phyloP scores from a whole-genome alignment of 2,888 invertebrate species.

The Eremobia ochroleuca region DNA sequence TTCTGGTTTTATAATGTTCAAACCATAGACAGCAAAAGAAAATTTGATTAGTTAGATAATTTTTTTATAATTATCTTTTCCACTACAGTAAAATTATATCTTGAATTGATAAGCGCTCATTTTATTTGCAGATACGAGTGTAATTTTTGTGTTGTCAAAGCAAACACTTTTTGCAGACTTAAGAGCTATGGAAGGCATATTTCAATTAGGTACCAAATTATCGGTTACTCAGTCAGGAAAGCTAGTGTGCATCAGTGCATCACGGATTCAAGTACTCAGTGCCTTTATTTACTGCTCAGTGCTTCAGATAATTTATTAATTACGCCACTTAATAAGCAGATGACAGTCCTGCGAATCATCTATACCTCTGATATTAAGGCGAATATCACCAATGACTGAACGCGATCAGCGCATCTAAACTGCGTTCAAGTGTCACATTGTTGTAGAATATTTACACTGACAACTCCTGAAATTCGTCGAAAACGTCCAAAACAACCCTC shows the following conservation, averaged over 20 bases:
- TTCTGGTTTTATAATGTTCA: neutral
- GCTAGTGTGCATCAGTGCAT: constrained; percentile 27
- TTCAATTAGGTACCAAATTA: constrained; percentile 34
- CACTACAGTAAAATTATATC: too few relatives aligned
- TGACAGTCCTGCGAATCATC: constrained; percentile 37
- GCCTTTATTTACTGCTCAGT: constrained; percentile 31
- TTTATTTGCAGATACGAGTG: neutral
- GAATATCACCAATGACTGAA: neutral
- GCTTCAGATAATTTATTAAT: constrained; percentile 32
- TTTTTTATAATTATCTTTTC: neutral
- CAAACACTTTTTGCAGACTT: neutral
- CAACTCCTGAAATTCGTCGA: neutral
- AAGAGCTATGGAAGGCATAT: neutral
- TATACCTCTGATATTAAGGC: neutral
- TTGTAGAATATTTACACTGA: neutral
- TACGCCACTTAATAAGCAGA: constrained; percentile 27
- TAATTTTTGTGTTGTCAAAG: neutral
- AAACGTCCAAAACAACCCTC: neutral
- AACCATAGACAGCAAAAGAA: neutral
- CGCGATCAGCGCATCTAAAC: neutral
- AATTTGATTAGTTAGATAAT: neutral
- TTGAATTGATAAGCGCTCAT: neutral
- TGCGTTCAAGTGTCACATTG: neutral
- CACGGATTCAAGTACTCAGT: neutral
- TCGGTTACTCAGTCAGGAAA: constrained; percentile 7